Conservation (phyloP, 2,113 vertebrate genomes). For the Pelusios castaneus region DNA sequence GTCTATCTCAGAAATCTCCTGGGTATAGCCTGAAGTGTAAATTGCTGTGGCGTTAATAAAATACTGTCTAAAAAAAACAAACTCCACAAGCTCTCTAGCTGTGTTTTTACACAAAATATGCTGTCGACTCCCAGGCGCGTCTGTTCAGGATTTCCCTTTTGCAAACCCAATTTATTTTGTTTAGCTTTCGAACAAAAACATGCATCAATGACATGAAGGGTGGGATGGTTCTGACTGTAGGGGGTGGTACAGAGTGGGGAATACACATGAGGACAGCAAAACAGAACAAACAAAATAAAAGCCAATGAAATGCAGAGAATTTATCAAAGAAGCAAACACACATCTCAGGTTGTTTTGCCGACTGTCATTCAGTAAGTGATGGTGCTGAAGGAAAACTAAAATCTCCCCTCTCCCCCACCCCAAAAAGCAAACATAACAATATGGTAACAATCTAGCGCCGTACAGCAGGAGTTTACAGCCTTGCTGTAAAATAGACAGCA, state of each 20-base stretch:
- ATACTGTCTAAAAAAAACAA: neutral
- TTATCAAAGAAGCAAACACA: conserved; percentile 8
- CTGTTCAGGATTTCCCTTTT: conserved; percentile 31
- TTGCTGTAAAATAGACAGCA: neutral
- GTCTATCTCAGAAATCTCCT: neutral
- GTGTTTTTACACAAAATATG: neutral
- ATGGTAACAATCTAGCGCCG: neutral
- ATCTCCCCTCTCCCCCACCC: accelerated
- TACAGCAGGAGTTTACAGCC: neutral
- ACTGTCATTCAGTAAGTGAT: neutral
- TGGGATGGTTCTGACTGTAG: neutral
- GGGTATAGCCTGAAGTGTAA: conserved; percentile 10
- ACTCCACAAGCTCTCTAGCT: neutral
- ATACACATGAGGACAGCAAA: neutral
- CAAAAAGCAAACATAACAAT: neutral
- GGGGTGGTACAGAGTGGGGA: neutral
- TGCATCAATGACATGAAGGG: neutral
- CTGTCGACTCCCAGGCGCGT: accelerated
- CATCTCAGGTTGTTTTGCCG: neutral
- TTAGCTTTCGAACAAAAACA: conserved; percentile 20
- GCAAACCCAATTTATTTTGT: conserved; percentile 17
- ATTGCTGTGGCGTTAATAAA: conserved; percentile 14
- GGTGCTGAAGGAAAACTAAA: neutral
- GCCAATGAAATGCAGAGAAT: neutral
- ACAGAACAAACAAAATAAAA: conserved; percentile 49